These are phyloP conservation scores for Gallirallus australis DNA, from an alignment of 2,797 vertebrate species.

Conservation along the genomic window DNA sequence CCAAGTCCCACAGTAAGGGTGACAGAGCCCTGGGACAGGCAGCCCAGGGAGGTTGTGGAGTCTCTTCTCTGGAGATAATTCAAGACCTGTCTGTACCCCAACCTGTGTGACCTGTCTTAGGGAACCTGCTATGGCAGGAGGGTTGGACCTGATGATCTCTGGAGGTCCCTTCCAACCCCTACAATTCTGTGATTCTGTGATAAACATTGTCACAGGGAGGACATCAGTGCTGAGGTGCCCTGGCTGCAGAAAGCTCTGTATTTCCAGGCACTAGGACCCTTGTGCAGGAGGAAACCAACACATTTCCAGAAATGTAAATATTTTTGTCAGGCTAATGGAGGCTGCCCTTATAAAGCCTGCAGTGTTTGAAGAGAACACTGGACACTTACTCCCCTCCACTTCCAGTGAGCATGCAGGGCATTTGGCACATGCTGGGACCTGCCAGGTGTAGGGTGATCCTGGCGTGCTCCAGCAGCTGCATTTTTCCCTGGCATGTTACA, in stretches of 20 bases:
- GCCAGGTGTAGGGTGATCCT: background rate
- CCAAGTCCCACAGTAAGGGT: background rate
- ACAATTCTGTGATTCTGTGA: too few relatives aligned
- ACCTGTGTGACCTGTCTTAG: too few relatives aligned
- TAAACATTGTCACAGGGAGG: background rate
- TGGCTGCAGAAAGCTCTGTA: background rate
- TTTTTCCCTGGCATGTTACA: background rate
- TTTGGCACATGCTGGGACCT: fast-evolving
- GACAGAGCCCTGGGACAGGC: too few relatives aligned
- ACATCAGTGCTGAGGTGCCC: background rate
- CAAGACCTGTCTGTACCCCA: too few relatives aligned
- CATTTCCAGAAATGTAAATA: slow-evolving; percentile 30
- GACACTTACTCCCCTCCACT: background rate
- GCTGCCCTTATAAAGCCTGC: background rate
- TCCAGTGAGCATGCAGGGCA: background rate
- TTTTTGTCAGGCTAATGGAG: background rate
- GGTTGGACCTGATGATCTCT: too few relatives aligned
- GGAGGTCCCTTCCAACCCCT: too few relatives aligned
- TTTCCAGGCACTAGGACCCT: background rate
- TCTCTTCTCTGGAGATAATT: too few relatives aligned
- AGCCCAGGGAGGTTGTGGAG: too few relatives aligned
- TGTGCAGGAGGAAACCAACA: background rate
- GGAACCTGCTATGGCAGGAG: too few relatives aligned
- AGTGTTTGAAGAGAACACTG: background rate
- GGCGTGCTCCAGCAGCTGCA: background rate